phyloP scores from a whole-genome alignment of 37 sponge, comb jelly and placozoan genomes.

The Halichondria panicea region DNA sequence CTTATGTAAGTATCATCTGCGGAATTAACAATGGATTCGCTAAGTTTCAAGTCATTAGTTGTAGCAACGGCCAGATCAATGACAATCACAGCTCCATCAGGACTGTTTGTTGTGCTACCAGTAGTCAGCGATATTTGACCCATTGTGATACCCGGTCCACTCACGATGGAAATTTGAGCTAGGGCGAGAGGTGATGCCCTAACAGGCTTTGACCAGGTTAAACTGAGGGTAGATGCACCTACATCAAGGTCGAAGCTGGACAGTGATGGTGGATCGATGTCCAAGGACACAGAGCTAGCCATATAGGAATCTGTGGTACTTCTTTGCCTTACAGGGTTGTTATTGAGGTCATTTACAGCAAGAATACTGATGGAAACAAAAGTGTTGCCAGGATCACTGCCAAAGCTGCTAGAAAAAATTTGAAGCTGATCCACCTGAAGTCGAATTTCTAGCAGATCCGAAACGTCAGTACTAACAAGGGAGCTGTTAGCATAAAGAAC shows the following conservation, averaged over 20 bases:
- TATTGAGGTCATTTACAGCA: conserved; percentile 69
- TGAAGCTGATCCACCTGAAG: conserved; percentile 39
- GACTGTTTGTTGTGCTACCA: conserved; percentile 33
- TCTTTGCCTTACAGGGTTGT: conserved; percentile 62
- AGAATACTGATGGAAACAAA: conserved; percentile 63
- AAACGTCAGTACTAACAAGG: conserved; percentile 24
- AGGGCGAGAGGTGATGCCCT: conserved; percentile 15
- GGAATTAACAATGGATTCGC: conserved; percentile 52
- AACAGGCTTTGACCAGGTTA: conserved; percentile 75
- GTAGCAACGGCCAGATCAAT: conserved; percentile 46
- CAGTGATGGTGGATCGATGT: conserved; percentile 59
- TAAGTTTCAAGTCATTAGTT: conserved; percentile 26
- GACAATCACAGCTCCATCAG: conserved; percentile 61
- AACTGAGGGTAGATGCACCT: conserved; percentile 46
- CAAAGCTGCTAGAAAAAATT: conserved; percentile 54
- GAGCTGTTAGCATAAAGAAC: conserved; percentile 39
- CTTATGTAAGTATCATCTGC: conserved; percentile 66
- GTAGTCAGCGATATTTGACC: not conserved
- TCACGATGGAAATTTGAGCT: conserved; percentile 23
- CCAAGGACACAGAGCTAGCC: conserved; percentile 54
- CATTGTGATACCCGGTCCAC: not conserved
- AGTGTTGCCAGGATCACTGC: conserved; percentile 42
- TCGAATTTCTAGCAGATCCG: conserved; percentile 30
- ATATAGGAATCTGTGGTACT: conserved; percentile 38
- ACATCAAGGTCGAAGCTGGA: conserved; percentile 75